A percentile compares a stretch with the other conserved stretches of the same genome.
phyloP scores from a whole-genome alignment of 2,888 invertebrate species.

The Pantelozetes paolii region DNA sequence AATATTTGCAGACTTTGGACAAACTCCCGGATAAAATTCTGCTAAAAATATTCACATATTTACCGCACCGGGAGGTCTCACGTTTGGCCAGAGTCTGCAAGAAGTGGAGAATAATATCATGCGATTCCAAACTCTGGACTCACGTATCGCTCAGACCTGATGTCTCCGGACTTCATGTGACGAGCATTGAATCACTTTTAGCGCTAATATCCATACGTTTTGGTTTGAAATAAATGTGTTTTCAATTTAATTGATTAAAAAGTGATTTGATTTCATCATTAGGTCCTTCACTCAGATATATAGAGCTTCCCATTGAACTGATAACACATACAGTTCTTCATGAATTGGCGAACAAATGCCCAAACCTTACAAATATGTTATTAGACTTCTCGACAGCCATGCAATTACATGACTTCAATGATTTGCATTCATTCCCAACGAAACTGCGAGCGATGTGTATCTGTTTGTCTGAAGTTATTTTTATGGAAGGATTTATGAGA shows the following conservation, averaged over 20 bases:
- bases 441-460: conserved; percentile 91
- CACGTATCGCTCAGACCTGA: conserved; percentile 93
- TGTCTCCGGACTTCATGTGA: conserved; percentile 87
- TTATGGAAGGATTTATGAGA: conserved; percentile 99
- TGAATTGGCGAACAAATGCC: conserved; percentile 91
- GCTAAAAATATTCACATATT: conserved; percentile 85
- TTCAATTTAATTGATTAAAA: background rate
- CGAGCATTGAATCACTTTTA: conserved; percentile 78
- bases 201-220: conserved; percentile 63
- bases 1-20: conserved; percentile 95
- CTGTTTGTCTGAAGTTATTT: conserved; percentile 97
- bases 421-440: conserved; percentile 97
- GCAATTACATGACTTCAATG: conserved; percentile 98
- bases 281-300: conserved; percentile 78
- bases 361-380: conserved; percentile 90
- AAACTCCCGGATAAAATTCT: conserved; percentile 96
- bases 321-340: conserved; percentile 95
- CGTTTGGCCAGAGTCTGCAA: conserved; percentile 89
- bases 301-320: conserved; percentile 89
- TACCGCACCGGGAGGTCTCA: conserved; percentile 88
- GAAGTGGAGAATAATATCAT: conserved; percentile 91
- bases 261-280: background rate
- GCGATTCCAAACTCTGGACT: conserved; percentile 91
- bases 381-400: conserved; percentile 98
- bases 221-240: conserved; percentile 55